Evolutionary conservation across 2,888 invertebrate genomes (phyloP), one percentile per base, ranked within the genome.

Genomic region (Camponotus fellah): DNA sequence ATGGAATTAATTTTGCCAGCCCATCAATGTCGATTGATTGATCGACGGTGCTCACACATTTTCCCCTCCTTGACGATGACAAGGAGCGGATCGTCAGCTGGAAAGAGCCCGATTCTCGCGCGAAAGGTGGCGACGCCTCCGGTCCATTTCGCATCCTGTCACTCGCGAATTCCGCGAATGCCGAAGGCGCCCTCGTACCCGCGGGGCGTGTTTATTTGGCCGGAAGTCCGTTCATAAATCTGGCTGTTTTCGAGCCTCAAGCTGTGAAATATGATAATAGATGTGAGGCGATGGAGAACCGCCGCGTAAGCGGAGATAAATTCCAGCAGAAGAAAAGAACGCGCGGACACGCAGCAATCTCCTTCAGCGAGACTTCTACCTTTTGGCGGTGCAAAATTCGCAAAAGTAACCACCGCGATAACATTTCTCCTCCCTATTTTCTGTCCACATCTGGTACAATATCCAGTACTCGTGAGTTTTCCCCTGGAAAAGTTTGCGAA

Each of bases 151-250:
- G 93, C 93, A 93, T 92, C 87, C 93, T 92, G 93, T 93, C 93
- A 91, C 89, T 86, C 84, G 86, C 75, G 88, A 90, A 91, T 90
- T 91, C 88, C 88, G 85, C 83, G 83, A 82, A 86, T 89, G 75
- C 88, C 89, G 88, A 88, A 87, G 87, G 85, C 88, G 82, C 46
- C 74, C 82, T 69, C 72, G 32, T 82, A 60, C 46, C 74, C 79
- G 65, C 87, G 85, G 76, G 86, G 88, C 88, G 88, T 93, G 92
- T 93, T 93, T 94, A 93, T 94, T 93, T 93, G 92, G 91, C 90
- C 92, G 91, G 91, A 92, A 93, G 92, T 91, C 91, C 92, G 92
- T 92, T 92, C 93, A 93, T 94, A 94, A 94, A 94, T 94, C 93
- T 93, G 91, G 88, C 92, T 93, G 93, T 94, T 93, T 93, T 92